Base-by-base conservation (phyloP, 2,113 vertebrate species). In the Cyanocitta stelleri region DNA sequence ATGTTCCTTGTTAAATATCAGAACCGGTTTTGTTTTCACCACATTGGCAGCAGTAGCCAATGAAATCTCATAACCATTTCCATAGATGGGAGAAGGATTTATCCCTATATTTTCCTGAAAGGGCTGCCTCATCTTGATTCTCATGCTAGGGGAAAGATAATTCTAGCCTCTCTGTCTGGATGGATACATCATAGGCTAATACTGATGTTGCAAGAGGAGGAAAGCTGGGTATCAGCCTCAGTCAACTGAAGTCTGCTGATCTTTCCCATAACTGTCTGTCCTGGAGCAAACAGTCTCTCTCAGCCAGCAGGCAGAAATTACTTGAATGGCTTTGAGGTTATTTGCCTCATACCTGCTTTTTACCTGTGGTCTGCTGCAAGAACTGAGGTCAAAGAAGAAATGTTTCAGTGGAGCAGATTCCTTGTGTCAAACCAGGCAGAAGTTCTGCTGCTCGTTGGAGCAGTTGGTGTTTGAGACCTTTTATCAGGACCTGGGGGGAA, bases 221-320 rank as follows among this genome's bases (percentile, higher is more conserved):
- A 61, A 8, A 19, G 6, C 32, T 63, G 76, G 29, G 5, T 82
- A 13, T 52, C 0, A 0, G 32, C 58, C 24, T 23, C 11, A 8
- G 49, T 46, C 35, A n/a, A 5, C 37, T 76, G 58, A 49, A 76
- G 33, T 30, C 67, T 92, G 71, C 33, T 55, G 51, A 41, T 58
- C 51, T 76, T 80, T 83, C 41, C 78, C 8, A 2, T 73, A 55
- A 13, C 41, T 73, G 5, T 13, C 46, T 68, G 18, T 68, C 44
- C 35, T 61, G 37, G 24, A 80, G 67, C 54, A 68, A 51, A 26
- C 1, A 51, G 15, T 23, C 19, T 55, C 3, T 77, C 12, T 85
- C 2, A 8, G 64, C n/a, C 32, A 37, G 32, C 63, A 80, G 43
- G 32, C 49, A 76, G 58, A 58, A 85, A 58, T 37, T 68, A n/a